These are phyloP conservation scores for Lamproptera curius DNA, from an alignment of 2,888 invertebrate species.

Conservation along the genomic window DNA sequence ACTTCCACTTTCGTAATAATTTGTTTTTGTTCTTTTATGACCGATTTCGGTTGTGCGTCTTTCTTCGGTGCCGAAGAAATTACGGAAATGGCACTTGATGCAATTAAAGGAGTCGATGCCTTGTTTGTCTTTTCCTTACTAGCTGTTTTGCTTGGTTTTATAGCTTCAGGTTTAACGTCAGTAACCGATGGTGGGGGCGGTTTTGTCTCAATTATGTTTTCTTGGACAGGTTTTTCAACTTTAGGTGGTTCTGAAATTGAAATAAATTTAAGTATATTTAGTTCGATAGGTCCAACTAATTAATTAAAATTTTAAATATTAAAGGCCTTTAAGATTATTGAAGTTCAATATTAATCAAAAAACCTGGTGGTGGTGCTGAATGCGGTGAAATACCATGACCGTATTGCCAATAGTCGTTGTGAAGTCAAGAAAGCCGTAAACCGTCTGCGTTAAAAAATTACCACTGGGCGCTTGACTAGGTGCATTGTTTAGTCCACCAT, in stretches of 20 bases:
- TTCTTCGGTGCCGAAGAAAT: constrained; percentile 65
- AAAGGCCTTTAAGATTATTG: too few relatives aligned
- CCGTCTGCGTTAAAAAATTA: constrained; percentile 87
- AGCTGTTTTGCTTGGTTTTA: constrained; percentile 66
- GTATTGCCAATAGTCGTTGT: constrained; percentile 96
- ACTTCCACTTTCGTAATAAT: constrained; percentile 77
- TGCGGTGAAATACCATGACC: constrained; percentile 95
- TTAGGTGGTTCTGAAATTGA: constrained; percentile 60
- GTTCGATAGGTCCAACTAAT: neutral
- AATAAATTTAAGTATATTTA: constrained; percentile 14
- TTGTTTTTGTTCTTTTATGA: constrained; percentile 64
- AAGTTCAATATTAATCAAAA: constrained; percentile 22
- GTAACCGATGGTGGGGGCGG: constrained; percentile 59
- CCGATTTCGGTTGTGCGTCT: constrained; percentile 65
- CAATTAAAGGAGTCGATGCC: constrained; percentile 47
- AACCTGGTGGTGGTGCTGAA: constrained; percentile 85
- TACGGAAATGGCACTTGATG: constrained; percentile 63
- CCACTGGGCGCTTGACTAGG: constrained; percentile 30
- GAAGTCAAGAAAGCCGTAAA: constrained; percentile 95
- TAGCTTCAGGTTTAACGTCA: constrained; percentile 60
- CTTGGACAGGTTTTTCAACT: constrained; percentile 63
- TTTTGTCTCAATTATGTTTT: constrained; percentile 71
- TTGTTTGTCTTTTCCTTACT: constrained; percentile 62
- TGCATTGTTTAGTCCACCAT: constrained; percentile 32
- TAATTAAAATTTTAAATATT: too few relatives aligned